These are phyloP conservation scores for Platygyra sinensis DNA, from an alignment of 64 coral and sea anemone species.

Conservation along the genomic window DNA sequence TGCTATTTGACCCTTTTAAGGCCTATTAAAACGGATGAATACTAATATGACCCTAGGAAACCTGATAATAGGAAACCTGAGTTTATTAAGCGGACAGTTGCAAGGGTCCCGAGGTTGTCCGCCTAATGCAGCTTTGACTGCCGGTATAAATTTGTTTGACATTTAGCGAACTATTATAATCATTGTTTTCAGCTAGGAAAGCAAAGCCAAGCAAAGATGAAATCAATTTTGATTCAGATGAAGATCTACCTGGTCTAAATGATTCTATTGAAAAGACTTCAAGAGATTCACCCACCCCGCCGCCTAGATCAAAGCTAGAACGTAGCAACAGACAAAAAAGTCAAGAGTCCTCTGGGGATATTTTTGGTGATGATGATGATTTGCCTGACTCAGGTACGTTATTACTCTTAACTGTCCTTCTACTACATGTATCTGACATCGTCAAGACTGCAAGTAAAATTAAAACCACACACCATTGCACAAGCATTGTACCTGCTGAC, in stretches of 20 bases:
- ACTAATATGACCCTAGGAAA: too few relatives aligned
- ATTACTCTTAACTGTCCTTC: neutral
- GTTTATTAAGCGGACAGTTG: too few relatives aligned
- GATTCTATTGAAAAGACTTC: slow-evolving; percentile 16
- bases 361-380: slow-evolving; percentile 88
- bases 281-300: neutral
- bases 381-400: slow-evolving; percentile 46
- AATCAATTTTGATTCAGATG: slow-evolving; percentile 84
- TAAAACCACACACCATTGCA: too few relatives aligned
- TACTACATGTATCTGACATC: too few relatives aligned
- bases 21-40: too few relatives aligned
- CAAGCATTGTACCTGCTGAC: too few relatives aligned
- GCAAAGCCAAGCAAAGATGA: slow-evolving; percentile 63
- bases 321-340: slow-evolving; percentile 9
- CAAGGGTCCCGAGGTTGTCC: too few relatives aligned
- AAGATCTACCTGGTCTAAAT: slow-evolving; percentile 83
- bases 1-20: too few relatives aligned
- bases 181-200: neutral
- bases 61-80: too few relatives aligned
- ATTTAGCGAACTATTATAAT: neutral
- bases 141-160: too few relatives aligned
- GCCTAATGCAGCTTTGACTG: too few relatives aligned
- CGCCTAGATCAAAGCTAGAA: slow-evolving; percentile 16
- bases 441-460: too few relatives aligned
- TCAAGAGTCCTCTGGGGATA: slow-evolving; percentile 43